phyloP scores from a whole-genome alignment of 2,113 vertebrate species.

The Perognathus longimembris region DNA sequence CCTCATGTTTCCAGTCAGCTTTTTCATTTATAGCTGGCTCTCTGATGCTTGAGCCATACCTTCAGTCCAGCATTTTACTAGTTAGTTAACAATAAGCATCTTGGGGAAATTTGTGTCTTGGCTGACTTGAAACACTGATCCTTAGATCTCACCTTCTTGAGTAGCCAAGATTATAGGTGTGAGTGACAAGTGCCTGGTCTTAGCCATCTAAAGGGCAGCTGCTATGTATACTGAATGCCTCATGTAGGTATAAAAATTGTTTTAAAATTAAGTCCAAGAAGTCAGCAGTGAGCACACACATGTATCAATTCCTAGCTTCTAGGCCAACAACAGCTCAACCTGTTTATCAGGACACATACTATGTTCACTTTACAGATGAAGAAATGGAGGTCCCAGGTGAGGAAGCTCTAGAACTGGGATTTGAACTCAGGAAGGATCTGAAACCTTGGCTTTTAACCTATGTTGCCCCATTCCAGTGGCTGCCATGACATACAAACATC shows the following conservation, averaged over 20 bases:
- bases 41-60: no score
- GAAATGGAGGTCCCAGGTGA: neutral
- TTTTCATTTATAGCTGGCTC: no score
- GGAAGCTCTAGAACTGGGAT: neutral
- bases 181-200: no score
- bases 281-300: neutral
- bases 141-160: no score
- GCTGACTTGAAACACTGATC: no score
- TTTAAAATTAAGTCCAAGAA: neutral
- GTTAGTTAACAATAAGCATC: no score
- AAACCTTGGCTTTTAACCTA: neutral
- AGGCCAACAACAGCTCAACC: neutral
- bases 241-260: neutral
- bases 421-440: neutral
- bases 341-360: neutral
- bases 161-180: no score
- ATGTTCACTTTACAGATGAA: neutral
- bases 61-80: no score
- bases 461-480: neutral
- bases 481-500: neutral
- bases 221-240: no score
- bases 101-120: no score
- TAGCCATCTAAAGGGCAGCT: no score
- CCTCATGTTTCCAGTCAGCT: no score
- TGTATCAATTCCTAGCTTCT: neutral